Evolutionary conservation across 2,888 invertebrate species (phyloP), one percentile per base, ranked within the genome.

Genomic region (Ptilodon capucinus): DNA sequence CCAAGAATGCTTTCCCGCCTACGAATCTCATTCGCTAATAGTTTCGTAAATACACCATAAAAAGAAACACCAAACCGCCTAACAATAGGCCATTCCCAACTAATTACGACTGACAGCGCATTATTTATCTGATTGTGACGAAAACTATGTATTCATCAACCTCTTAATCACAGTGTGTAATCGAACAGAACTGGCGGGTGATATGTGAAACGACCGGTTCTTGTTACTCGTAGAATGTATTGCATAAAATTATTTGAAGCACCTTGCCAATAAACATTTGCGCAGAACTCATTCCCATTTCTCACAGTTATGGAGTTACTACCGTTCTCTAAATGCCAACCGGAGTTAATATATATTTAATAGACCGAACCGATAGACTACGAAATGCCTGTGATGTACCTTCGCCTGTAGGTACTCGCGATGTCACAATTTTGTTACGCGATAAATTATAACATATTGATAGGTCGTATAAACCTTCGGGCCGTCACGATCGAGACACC

Each of bases 381-480:
- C 68, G 69, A 63, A 60, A 68, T 66, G 63, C 63, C 70, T 64
- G 64, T 61, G 55, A n/a, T n/a, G 5, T 18, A 36, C 36, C 18
- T 8, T 21, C 6, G 56, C 53, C 46, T 48, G 50, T 46, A 40
- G 44, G 43, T 44, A 42, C 46, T 46, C 41, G 54, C 48, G 50
- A 48, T 68, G 62, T 57, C 49, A 60, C 51, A 60, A 62, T 48
- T 46, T 28, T 51, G 43, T 58, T 39, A 21, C 32, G 16, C 17
- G 30, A 42, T 21, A 13, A 39, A 21, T 39, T 39, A 39, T 21
- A 13, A 39, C 11, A 36, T 13, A 21, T 39, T 1, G 19, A 39
- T 39, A 13, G 21, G 21, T 39, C 38, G 18, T 39, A 39, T 13
- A 39, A 39, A 21, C 39, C 19, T 19, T 39, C 13, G 14, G 7